A percentile compares a stretch with the other conserved stretches of the same genome.
These are phyloP conservation scores for Lepisosteus oculatus DNA, from an alignment of 2,113 vertebrate genomes.

Conservation along the genomic window DNA sequence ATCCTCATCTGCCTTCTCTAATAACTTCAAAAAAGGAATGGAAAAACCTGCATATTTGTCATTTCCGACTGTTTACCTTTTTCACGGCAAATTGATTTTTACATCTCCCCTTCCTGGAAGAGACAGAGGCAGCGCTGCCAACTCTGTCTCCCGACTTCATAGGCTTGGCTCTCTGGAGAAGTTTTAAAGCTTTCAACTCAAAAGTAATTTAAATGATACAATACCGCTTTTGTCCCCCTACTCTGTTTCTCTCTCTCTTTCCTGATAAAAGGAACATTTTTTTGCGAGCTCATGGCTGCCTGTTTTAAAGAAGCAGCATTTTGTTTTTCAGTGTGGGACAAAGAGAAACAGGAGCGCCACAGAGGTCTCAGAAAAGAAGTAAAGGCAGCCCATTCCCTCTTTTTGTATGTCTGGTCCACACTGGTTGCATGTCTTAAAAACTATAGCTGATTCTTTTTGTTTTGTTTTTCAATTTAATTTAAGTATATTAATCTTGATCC, in stretches of 20 bases:
- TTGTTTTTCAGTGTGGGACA: background rate
- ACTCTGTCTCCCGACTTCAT: constrained; percentile 63
- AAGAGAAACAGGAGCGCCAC: too few species aligned
- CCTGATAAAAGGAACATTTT: constrained; percentile 17
- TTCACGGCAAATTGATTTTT: constrained; percentile 76
- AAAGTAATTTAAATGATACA: constrained; percentile 71
- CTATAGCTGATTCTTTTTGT: too few species aligned
- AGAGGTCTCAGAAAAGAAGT: too few species aligned
- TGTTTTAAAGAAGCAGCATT: constrained; percentile 30
- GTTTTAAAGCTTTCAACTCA: constrained; percentile 69
- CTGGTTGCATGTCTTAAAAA: too few species aligned
- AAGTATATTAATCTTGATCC: too few species aligned
- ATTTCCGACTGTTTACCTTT: constrained; percentile 77
- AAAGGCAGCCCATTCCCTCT: too few species aligned
- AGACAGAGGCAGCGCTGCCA: constrained; percentile 57
- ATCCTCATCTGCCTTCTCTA: constrained; percentile 52
- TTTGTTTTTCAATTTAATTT: too few species aligned
- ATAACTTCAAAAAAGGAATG: constrained; percentile 50
- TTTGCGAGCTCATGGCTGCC: constrained; percentile 26
- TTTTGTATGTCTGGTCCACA: too few species aligned
- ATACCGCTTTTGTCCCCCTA: constrained; percentile 71
- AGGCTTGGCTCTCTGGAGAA: constrained; percentile 66
- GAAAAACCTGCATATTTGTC: constrained; percentile 70
- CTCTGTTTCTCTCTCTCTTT: constrained; percentile 39
- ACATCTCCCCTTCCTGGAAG: constrained; percentile 78